These are phyloP conservation scores for Phlogophora meticulosa DNA, from an alignment of 2,888 invertebrate genomes.

Conservation along the genomic window DNA sequence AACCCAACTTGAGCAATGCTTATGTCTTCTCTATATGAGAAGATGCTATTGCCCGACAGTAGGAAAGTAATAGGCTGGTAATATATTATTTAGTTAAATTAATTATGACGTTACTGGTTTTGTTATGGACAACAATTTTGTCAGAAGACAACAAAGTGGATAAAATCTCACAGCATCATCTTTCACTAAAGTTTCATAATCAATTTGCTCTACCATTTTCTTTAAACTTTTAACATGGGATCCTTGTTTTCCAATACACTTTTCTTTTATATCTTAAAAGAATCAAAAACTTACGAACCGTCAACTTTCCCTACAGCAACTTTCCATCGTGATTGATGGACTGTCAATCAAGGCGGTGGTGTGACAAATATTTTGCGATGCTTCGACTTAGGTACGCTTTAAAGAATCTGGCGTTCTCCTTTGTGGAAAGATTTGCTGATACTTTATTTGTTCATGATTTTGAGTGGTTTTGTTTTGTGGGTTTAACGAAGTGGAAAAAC, in stretches of 20 bases:
- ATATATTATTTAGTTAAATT: too few relatives aligned
- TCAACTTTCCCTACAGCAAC: conserved; percentile 58
- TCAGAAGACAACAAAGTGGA: not conserved
- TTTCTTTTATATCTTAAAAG: conserved; percentile 51
- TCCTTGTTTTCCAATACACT: conserved; percentile 35
- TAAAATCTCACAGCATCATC: not conserved
- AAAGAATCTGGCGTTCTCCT: conserved; percentile 41
- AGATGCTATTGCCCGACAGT: too few relatives aligned
- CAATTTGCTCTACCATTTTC: conserved; percentile 8
- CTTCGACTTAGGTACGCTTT: conserved; percentile 42
- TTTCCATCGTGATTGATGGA: conserved; percentile 69
- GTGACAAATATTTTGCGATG: conserved; percentile 69
- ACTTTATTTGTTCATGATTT: conserved; percentile 28
- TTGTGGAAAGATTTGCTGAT: conserved; percentile 46
- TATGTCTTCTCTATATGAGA: too few relatives aligned
- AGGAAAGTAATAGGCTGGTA: too few relatives aligned
- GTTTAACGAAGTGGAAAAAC: conserved; percentile 48
- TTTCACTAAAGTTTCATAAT: conserved; percentile 20
- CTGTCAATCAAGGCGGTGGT: conserved; percentile 70
- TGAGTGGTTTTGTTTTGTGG: conserved; percentile 8
- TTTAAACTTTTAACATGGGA: conserved; percentile 32
- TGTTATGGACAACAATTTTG: too few relatives aligned
- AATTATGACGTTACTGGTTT: too few relatives aligned
- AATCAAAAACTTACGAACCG: conserved; percentile 59
- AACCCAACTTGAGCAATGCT: too few relatives aligned